A percentile compares a stretch with the other conserved stretches of the same genome.
Conservation (phyloP, 2,797 vertebrate genomes). For the Chrosomus eos region DNA sequence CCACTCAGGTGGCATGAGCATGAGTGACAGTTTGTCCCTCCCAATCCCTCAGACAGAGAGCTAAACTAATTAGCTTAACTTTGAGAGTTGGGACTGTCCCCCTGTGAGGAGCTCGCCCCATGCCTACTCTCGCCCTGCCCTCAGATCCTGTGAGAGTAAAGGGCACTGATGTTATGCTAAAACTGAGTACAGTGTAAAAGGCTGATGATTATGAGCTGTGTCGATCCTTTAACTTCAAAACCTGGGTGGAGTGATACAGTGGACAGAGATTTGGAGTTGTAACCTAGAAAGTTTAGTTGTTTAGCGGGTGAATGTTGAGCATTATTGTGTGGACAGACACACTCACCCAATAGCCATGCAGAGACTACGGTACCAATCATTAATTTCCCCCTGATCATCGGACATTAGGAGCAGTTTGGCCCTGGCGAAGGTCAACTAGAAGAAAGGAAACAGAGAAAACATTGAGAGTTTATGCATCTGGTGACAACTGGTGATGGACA, state of each 20-base stretch:
- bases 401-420: slow-evolving; percentile 92
- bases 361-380: slow-evolving; percentile 85
- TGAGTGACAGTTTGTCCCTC: slow-evolving; percentile 59
- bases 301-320: background rate
- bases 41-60: slow-evolving; percentile 80
- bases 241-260: background rate
- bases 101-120: slow-evolving; percentile 50
- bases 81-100: slow-evolving; percentile 78
- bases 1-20: slow-evolving; percentile 51
- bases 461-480: background rate
- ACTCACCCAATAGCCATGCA: slow-evolving; percentile 79
- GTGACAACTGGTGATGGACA: background rate
- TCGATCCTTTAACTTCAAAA: background rate
- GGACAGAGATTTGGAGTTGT: background rate
- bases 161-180: background rate
- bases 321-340: background rate
- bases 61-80: slow-evolving; percentile 93
- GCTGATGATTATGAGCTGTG: background rate
- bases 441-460: slow-evolving; percentile 60
- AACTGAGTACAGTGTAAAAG: background rate
- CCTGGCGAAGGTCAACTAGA: slow-evolving; percentile 85
- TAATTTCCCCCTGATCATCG: slow-evolving; percentile 85
- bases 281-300: slow-evolving; percentile 19
- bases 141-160: slow-evolving; percentile 2
- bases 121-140: slow-evolving; percentile 19